Conservation (phyloP, 1,140 invertebrate genomes). For the Apis cerana region DNA sequence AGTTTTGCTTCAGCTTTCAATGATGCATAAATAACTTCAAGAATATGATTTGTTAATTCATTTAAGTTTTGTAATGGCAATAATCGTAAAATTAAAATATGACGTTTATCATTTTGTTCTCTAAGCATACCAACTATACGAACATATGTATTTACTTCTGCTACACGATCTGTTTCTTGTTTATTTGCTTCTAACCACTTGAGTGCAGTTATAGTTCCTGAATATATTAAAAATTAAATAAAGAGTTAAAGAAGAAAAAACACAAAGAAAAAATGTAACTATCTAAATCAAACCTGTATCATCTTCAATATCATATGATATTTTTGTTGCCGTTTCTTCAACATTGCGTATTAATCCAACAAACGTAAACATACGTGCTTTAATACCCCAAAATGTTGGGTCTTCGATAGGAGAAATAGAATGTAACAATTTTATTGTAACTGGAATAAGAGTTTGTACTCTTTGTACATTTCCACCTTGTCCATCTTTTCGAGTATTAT, state of each 20-base stretch:
- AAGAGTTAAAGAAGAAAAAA: not conserved
- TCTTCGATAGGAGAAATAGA: constrained; percentile 53
- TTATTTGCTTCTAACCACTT: constrained; percentile 76
- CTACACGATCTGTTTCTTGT: constrained; percentile 23
- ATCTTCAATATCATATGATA: constrained; percentile 74
- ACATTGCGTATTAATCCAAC: constrained; percentile 70
- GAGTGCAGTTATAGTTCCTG: constrained; percentile 70
- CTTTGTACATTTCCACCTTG: constrained; percentile 21
- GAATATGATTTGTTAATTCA: constrained; percentile 70
- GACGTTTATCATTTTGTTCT: constrained; percentile 62
- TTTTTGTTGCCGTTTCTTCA: constrained; percentile 71
- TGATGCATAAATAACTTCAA: constrained; percentile 60
- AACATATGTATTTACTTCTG: constrained; percentile 64
- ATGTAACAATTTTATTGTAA: constrained; percentile 71
- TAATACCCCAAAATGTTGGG: constrained; percentile 61
- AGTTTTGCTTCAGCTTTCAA: constrained; percentile 32
- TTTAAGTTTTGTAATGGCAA: constrained; percentile 63
- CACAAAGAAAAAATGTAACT: not conserved
- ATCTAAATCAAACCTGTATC: constrained; percentile 71
- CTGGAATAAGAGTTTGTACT: constrained; percentile 68
- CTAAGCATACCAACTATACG: constrained; percentile 69
- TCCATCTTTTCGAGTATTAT: constrained; percentile 55
- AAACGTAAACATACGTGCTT: constrained; percentile 63
- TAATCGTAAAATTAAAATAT: constrained; percentile 70
- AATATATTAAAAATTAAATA: not conserved